A percentile compares a stretch with the other conserved stretches of the same genome.
These are phyloP conservation scores for Melanargia galathea DNA, from an alignment of 2,888 invertebrate genomes.

Conservation along the genomic window DNA sequence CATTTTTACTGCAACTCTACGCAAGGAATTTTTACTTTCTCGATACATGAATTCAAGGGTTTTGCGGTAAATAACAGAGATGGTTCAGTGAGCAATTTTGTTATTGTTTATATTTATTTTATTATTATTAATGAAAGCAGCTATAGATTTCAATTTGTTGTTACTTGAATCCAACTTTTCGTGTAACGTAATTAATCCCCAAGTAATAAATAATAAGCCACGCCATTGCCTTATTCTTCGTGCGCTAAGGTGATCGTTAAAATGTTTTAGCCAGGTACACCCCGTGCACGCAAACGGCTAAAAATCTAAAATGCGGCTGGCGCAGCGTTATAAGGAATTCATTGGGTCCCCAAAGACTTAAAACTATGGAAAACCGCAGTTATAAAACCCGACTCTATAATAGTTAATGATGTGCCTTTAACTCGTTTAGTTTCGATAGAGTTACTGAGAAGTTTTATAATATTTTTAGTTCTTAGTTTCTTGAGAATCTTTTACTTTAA, in stretches of 20 bases:
- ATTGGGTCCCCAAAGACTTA: conserved; percentile 30
- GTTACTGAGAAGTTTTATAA: not conserved
- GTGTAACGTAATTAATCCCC: conserved; percentile 11
- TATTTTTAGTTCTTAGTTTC: not conserved
- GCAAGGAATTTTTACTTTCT: not conserved
- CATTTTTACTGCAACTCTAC: too few relatives aligned
- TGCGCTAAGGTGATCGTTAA: conserved; percentile 16
- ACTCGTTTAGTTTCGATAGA: not conserved
- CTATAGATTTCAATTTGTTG: not conserved
- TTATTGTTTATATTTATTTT: too few relatives aligned
- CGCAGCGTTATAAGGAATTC: conserved; percentile 33
- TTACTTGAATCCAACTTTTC: not conserved
- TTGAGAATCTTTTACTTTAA: not conserved
- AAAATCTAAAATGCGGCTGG: conserved; percentile 28
- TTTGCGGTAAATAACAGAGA: not conserved
- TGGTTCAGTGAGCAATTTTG: too few relatives aligned
- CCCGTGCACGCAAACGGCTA: conserved; percentile 25
- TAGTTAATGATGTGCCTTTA: not conserved
- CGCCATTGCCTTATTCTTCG: conserved; percentile 18
- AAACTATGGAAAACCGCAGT: conserved; percentile 28
- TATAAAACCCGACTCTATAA: conserved; percentile 21
- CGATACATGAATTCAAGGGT: not conserved
- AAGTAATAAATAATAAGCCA: conserved; percentile 17
- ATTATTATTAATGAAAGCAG: not conserved
- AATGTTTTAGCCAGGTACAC: conserved; percentile 20